Evolutionary conservation across 2,888 invertebrate genomes (phyloP).

Genomic region (Andrena marginata): DNA sequence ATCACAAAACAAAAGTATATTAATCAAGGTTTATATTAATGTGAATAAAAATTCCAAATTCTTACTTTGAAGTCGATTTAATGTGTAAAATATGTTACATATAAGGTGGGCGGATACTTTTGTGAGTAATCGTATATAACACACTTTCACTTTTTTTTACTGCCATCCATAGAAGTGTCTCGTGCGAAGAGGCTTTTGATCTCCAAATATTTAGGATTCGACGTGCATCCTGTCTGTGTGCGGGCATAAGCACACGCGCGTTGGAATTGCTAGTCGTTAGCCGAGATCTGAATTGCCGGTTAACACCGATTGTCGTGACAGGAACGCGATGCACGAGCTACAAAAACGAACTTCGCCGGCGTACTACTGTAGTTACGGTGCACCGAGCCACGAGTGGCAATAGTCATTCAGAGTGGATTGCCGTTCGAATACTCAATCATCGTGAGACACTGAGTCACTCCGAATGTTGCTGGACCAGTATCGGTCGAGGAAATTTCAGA

Average conservation of each 20-base stretch:
- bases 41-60: too few species aligned
- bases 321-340: conserved; percentile 59
- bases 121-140: too few species aligned
- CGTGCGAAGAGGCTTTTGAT: conserved; percentile 27
- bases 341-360: conserved; percentile 65
- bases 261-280: conserved; percentile 73
- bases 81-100: too few species aligned
- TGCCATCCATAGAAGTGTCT: too few species aligned
- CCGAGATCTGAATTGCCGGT: conserved; percentile 77
- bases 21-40: too few species aligned
- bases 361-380: conserved; percentile 68
- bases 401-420: conserved; percentile 29
- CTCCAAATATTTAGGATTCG: conserved; percentile 67
- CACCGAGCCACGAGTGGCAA: conserved; percentile 37
- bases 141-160: too few species aligned
- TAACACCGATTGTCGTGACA: conserved; percentile 75
- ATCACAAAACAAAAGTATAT: too few species aligned
- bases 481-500: conserved; percentile 10
- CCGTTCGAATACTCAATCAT: conserved; percentile 33
- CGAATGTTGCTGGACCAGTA: neutral
- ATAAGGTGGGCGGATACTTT: too few species aligned
- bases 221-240: conserved; percentile 61
- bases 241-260: conserved; percentile 29
- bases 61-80: too few species aligned
- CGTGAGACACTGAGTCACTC: conserved; percentile 22